Base-by-base conservation (phyloP, 2,113 vertebrate genomes). In the Scytalopus superciliaris region DNA sequence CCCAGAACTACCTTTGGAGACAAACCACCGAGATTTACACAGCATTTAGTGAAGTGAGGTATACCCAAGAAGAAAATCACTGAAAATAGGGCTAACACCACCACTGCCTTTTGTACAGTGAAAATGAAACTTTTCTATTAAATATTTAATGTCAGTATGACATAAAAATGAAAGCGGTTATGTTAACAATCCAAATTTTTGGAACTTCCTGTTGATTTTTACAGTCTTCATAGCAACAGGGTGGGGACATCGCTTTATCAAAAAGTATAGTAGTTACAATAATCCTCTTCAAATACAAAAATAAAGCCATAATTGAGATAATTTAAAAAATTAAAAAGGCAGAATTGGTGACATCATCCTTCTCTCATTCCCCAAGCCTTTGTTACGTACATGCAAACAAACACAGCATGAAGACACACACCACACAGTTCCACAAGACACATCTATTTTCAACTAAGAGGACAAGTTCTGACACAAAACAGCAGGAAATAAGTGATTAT, bases 161-260 rank as follows among this genome's bases (percentile, higher is more conserved):
- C 6, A 57, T 50, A 49, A 72, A 91, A 84, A 44, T 49, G 2
- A 14, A 85, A 85, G 89, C 76, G 19, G 5, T 74, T 82, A 45
- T 4, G 6, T 18, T 57, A 73, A 50, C 39, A 75, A 52, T 28
- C 19, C 33, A 60, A 9, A 21, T 40, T 76, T 86, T 67, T 75
- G 6, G 12, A 70, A 66, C 18, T 47, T 81, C 11, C 15, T 63
- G 5, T 39, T 75, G n/a, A 52, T 64, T 85, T 88, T 84, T 72
- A 87, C 84, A 39, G 27, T 40, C 30, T 73, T 69, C 8, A 12
- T 28, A 57, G 6, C 6, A 45, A 21, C 31, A 31, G 3, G 1
- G 3, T 17, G 4, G 3, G 2, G 0, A 0, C 13, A 4, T 10
- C 57, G 2, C 37, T 63, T 80, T 57, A 49, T 22, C 16, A 21